Conservation (phyloP, 2,888 invertebrate species). For the Uropetala carovei region DNA sequence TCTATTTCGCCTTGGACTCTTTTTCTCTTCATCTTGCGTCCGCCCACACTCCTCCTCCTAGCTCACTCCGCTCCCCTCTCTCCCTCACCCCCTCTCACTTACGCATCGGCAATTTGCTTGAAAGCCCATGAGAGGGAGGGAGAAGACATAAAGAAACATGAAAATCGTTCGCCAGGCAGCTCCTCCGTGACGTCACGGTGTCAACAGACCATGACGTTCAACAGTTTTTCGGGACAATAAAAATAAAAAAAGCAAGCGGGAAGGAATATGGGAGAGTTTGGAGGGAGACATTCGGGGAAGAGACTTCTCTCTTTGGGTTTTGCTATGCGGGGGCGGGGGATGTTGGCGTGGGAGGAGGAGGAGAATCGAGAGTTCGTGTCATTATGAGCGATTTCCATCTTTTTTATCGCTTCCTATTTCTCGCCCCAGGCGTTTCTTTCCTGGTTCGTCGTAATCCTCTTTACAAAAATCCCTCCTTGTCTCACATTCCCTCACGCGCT, state of each 20-base stretch:
- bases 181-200: neutral
- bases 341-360: too few relatives aligned
- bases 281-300: neutral
- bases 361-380: neutral
- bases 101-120: conserved; percentile 53
- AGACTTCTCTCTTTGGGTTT: too few relatives aligned
- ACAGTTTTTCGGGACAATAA: conserved; percentile 33
- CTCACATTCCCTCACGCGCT: neutral
- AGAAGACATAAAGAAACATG: neutral
- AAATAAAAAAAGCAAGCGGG: neutral
- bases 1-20: neutral
- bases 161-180: neutral
- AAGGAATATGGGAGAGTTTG: neutral
- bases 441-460: conserved; percentile 15
- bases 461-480: neutral
- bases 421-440: neutral
- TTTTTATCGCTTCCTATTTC: neutral
- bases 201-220: conserved; percentile 27
- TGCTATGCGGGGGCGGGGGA: too few relatives aligned
- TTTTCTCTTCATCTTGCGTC: neutral
- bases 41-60: neutral
- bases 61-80: neutral
- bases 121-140: neutral
- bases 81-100: neutral
- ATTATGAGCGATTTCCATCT: neutral